A percentile compares a stretch with the other conserved stretches of the same genome.
Evolutionary conservation across 2,888 invertebrate genomes (phyloP).

Genomic region (Physocephala rufipes): DNA sequence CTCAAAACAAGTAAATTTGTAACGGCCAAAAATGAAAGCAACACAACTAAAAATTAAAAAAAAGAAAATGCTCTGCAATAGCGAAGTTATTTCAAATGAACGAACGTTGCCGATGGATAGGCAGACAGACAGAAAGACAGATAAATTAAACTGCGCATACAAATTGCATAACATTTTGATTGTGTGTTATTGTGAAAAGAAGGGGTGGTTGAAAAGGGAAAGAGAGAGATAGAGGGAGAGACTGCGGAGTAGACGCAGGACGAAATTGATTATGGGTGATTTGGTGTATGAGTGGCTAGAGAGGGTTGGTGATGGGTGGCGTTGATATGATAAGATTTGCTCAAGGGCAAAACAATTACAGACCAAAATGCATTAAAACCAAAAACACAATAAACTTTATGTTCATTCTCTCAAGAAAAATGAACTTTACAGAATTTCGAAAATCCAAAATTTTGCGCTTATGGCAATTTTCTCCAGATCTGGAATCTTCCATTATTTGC

Average conservation of each 20-base stretch:
- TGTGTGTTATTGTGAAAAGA: neutral
- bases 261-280: too few relatives aligned
- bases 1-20: constrained; percentile 10
- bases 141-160: constrained; percentile 7
- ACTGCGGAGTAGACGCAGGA: too few relatives aligned
- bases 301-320: neutral
- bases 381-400: constrained; percentile 1
- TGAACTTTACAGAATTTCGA: too few relatives aligned
- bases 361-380: constrained; percentile 12
- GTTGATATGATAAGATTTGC: too few relatives aligned
- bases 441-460: too few relatives aligned
- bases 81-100: constrained; percentile 1
- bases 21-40: constrained; percentile 9
- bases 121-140: too few relatives aligned
- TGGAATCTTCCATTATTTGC: too few relatives aligned
- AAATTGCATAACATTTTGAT: neutral
- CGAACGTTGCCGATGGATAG: too few relatives aligned
- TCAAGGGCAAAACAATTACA: too few relatives aligned
- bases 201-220: neutral
- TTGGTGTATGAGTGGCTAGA: too few relatives aligned
- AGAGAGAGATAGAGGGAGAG: neutral
- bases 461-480: too few relatives aligned
- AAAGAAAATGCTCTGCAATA: neutral
- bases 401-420: neutral
- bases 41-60: constrained; percentile 6